Base-by-base conservation (phyloP, 2,888 invertebrate species). In the Drosophila anceps region DNA sequence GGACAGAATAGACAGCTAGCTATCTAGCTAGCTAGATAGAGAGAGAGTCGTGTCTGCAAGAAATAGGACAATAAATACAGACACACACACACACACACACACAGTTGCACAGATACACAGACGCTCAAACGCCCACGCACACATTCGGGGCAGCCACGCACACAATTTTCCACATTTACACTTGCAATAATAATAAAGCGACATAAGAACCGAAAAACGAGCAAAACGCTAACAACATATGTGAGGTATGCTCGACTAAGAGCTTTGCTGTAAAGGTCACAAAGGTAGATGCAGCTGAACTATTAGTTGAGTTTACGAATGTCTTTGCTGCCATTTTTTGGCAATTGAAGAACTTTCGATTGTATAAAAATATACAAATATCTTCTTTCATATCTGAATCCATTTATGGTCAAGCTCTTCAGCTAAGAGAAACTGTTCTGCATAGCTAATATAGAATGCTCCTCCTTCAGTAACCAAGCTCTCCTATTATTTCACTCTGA, bases 131-230 rank as follows among this genome's bases (percentile, higher is more conserved):
- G 37, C 44, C 9, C 20, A 37, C 46, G 29, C 37, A 57, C 57
- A 51, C 62, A 54, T 31, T 24, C 37, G 53, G 58, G 35, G 35
- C 53, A 58, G 41, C 46, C 77, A 73, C 69, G 61, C 76, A 73
- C 69, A 66, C 63, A 73, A 84, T 76, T 89, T 89, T 85, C 85
- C 84, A 72, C 84, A 77, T 71, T 77, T 82, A 89, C 84, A 80
- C 90, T 89, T 85, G 90, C 90, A 79, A 85, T 85, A 85, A 85
- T 85, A 84, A 85, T 89, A 85, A 89, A 84, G 84, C 64, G 71
- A 74, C 74, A 79, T 76, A 71, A 81, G 78, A 84, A 59, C 60
- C 44, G 55, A 70, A 64, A 69, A 59, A 37, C 20, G 46, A 37
- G 48, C 13, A 39, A 69, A 61, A 41, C 13, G 6, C 35, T 18